Evolutionary conservation across 2,113 vertebrate species (phyloP).

Genomic region (Zeus faber): DNA sequence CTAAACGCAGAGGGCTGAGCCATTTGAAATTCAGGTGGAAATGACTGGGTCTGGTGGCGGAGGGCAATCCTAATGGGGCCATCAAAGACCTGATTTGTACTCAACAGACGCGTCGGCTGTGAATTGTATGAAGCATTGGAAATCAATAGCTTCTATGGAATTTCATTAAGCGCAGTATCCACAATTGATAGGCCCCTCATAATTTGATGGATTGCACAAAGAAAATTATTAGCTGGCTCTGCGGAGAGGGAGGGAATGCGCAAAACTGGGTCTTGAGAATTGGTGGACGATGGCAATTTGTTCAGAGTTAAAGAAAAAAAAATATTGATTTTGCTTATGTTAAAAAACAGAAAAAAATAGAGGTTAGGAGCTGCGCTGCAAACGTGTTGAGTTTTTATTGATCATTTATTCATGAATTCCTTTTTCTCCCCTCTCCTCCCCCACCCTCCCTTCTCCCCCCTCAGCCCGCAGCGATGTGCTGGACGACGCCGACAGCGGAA

Average conservation of each 20-base stretch:
- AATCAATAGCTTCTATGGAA: conserved; percentile 99
- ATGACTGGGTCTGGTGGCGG: conserved; percentile 87
- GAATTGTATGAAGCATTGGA: conserved; percentile 98
- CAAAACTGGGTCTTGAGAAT: conserved; percentile 79
- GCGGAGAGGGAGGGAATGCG: conserved; percentile 80
- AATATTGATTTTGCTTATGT: conserved; percentile 90
- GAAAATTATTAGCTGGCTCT: conserved; percentile 96
- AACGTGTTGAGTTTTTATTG: conserved; percentile 82
- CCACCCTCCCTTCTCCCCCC: conserved; percentile 41
- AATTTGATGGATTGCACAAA: conserved; percentile 99
- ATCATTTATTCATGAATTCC: conserved; percentile 79
- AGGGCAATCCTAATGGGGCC: conserved; percentile 97
- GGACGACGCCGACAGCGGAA: conserved; percentile 90
- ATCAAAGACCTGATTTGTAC: conserved; percentile 94
- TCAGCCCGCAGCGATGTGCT: conserved; percentile 84
- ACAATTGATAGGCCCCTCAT: conserved; percentile 98
- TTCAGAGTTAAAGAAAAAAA: conserved; percentile 81
- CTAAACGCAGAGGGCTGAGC: conserved; percentile 87
- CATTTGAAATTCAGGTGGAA: conserved; percentile 94
- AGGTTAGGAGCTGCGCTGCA: conserved; percentile 78
- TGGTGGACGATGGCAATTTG: conserved; percentile 92
- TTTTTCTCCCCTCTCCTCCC: conserved; percentile 29
- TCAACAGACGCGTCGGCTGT: conserved; percentile 89
- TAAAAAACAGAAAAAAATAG: conserved; percentile 75
- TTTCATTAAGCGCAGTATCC: conserved; percentile 99